phyloP scores from a whole-genome alignment of 2,797 vertebrate species.

The Loris lydekkerianus region DNA sequence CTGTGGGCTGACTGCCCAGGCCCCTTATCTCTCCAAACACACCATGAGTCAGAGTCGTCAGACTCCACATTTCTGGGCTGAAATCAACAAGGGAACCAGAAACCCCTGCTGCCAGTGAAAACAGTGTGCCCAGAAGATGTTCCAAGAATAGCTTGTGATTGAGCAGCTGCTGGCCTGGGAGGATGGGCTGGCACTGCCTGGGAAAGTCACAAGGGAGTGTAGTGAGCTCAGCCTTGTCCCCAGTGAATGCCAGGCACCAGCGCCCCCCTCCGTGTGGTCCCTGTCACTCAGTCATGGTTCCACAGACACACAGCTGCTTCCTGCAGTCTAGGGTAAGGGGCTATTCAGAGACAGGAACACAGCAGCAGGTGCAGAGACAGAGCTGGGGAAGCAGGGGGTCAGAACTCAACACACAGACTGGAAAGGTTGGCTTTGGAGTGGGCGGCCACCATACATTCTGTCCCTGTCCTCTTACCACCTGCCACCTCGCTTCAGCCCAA shows the following conservation, averaged over 20 bases:
- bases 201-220: conserved; percentile 78
- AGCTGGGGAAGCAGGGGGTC: rapidly evolving
- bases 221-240: conserved; percentile 78
- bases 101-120: conserved; percentile 47
- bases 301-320: background rate
- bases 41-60: background rate
- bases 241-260: conserved; percentile 67
- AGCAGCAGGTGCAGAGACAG: rapidly evolving
- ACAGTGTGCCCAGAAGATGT: conserved; percentile 10
- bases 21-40: conserved; percentile 56
- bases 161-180: conserved; percentile 71
- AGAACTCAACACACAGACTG: background rate
- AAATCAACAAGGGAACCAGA: conserved; percentile 39
- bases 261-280: background rate
- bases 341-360: background rate
- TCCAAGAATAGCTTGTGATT: conserved; percentile 81
- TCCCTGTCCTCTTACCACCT: conserved; percentile 39
- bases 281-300: rapidly evolving
- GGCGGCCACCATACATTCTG: background rate
- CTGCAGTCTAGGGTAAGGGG: background rate
- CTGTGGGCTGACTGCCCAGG: background rate
- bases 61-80: conserved; percentile 49
- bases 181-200: conserved; percentile 58
- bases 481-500: background rate
- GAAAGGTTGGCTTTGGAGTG: background rate